Conservation (phyloP, 1,140 invertebrate species). For the Paralvinella palmiformis region DNA sequence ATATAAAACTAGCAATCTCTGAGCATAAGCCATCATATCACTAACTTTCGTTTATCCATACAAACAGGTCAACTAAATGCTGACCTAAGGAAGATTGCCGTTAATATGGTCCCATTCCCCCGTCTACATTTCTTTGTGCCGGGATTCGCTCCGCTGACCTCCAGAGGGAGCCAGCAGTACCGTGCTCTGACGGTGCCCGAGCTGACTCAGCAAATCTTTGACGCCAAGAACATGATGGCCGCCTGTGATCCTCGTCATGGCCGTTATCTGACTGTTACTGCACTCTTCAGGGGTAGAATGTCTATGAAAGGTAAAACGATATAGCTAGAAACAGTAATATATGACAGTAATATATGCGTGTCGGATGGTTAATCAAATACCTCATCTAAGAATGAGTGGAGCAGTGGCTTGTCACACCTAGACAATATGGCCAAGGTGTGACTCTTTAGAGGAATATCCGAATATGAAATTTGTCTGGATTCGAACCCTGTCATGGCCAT, state of each 20-base stretch:
- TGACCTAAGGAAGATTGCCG: conserved; percentile 87
- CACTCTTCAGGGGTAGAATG: conserved; percentile 53
- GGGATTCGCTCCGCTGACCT: conserved; percentile 88
- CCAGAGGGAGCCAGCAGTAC: conserved; percentile 57
- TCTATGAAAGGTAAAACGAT: conserved; percentile 54
- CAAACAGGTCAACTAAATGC: conserved; percentile 62
- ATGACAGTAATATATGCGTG: neutral
- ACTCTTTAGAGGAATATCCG: neutral
- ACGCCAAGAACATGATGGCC: conserved; percentile 81
- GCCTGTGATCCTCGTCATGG: conserved; percentile 79
- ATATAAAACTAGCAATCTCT: too few species aligned
- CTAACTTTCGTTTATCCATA: conserved; percentile 56
- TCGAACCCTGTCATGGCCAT: too few species aligned
- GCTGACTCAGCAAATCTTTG: conserved; percentile 69
- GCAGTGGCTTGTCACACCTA: neutral
- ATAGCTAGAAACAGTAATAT: neutral
- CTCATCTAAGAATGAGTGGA: too few species aligned
- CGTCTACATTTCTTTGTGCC: conserved; percentile 96
- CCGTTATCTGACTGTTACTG: conserved; percentile 71
- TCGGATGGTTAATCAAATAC: neutral
- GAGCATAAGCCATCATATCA: too few species aligned
- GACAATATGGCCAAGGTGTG: neutral
- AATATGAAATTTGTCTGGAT: neutral
- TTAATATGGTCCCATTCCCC: conserved; percentile 98
- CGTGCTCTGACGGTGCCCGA: conserved; percentile 68